Conservation (phyloP, 2,888 invertebrate genomes). For the Melanostoma scalare region DNA sequence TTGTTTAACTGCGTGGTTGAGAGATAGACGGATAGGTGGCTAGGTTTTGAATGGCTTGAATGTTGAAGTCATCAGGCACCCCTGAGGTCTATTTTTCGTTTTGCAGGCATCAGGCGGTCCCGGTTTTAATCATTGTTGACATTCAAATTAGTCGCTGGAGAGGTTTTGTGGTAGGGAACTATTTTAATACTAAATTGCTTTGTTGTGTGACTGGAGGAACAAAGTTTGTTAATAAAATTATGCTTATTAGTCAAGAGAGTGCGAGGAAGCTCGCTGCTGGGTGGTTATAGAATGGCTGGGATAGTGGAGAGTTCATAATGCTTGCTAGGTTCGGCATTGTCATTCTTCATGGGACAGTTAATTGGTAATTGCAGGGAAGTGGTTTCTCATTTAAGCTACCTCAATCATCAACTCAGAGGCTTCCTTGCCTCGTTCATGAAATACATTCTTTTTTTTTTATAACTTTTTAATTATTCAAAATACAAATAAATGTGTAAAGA, state of each 20-base stretch:
- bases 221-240: constrained; percentile 40
- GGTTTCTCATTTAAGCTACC: too few relatives aligned
- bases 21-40: too few relatives aligned
- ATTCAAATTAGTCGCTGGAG: constrained; percentile 53
- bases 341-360: too few relatives aligned
- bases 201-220: not conserved
- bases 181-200: constrained; percentile 44
- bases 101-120: constrained; percentile 50
- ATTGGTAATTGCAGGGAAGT: too few relatives aligned
- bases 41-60: not conserved
- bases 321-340: constrained; percentile 7
- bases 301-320: constrained; percentile 3
- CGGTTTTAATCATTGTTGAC: constrained; percentile 60
- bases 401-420: too few relatives aligned
- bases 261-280: not conserved
- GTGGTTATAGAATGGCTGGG: too few relatives aligned
- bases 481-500: too few relatives aligned
- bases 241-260: constrained; percentile 2
- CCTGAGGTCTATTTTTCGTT: constrained; percentile 39
- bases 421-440: too few relatives aligned
- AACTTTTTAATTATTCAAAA: too few relatives aligned
- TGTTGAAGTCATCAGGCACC: constrained; percentile 4
- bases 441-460: too few relatives aligned
- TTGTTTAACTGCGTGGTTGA: not conserved
- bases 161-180: constrained; percentile 35